Base-by-base conservation (phyloP, 2,888 invertebrate genomes). In the Steinernema scapterisci region DNA sequence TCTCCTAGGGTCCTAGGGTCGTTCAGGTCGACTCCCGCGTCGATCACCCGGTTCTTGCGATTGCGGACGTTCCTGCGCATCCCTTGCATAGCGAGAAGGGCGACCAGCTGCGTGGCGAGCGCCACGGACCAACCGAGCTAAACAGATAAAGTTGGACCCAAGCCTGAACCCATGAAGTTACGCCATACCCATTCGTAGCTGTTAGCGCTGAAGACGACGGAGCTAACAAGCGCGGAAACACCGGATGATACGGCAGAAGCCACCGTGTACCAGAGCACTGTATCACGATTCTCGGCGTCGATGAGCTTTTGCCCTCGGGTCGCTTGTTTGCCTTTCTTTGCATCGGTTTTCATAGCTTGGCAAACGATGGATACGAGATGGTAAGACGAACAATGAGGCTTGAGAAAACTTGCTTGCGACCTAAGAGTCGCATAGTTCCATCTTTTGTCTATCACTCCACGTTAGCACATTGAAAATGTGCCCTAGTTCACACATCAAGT, bases 221-320 rank as follows among this genome's bases (percentile, higher is more conserved):
- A 31, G 70, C 79, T 63, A 13, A 79, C 71, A 11, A 63, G 27
- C 13, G 72, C 52, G 54, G 88, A 83, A 70, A 87, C 82, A 31
- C 83, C 90, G 7, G 73, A 63, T 0, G 80, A 56, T n/a, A 73
- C 16, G n/a, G 70, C 45, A 38, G 74, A 56, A 27, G 76, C 78
- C 27, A 70, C 23, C 2, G 74, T 48, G 54, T 81, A 81, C 38
- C 54, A 70, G 0, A 90, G 91, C 16, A 97, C 89, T 0, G 97
- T 97, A 9, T 92, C 91, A 77, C 90, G 90, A 90, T 99, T 99
- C 88, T 99, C 97, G 81, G 93, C 93, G 0, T 94, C 91, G 83
- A 99, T 97, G 90, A 96, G 96, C 89, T 96, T 96, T 70, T 94
- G 93, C 25, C 97, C 97, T 89, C 94, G 95, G 0, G 97, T 97